Conservation (phyloP, 2,113 vertebrate species). For the Castor canadensis region DNA sequence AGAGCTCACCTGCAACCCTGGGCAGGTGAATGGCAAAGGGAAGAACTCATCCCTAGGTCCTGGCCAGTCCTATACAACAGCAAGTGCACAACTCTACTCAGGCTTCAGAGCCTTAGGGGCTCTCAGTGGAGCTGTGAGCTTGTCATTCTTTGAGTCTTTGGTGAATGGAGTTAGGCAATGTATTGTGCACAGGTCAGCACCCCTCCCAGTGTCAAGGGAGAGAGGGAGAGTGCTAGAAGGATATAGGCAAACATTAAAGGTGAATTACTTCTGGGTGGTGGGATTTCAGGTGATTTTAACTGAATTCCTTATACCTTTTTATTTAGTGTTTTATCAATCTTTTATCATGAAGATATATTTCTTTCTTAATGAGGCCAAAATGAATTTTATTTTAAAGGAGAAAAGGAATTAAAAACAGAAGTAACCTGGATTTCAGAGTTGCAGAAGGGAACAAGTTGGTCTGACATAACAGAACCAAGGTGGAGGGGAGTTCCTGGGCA, state of each 20-base stretch:
- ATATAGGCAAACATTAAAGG: accelerated
- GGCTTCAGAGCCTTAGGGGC: too few relatives aligned
- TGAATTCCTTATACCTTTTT: background rate
- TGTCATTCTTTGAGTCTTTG: too few relatives aligned
- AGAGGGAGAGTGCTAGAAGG: too few relatives aligned
- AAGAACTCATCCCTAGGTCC: too few relatives aligned
- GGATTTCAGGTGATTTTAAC: background rate
- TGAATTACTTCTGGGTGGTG: background rate
- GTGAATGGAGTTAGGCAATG: too few relatives aligned
- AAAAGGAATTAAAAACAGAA: slow-evolving; percentile 27
- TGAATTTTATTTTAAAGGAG: slow-evolving; percentile 5
- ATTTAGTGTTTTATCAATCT: background rate
- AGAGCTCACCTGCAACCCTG: too few relatives aligned
- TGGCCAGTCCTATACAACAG: too few relatives aligned
- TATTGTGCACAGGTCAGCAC: too few relatives aligned
- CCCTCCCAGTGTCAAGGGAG: too few relatives aligned
- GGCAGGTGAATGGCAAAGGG: too few relatives aligned
- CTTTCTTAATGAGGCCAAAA: background rate
- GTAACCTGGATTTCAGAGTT: background rate
- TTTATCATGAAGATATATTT: background rate
- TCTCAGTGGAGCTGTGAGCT: too few relatives aligned
- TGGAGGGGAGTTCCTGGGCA: background rate
- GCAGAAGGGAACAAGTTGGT: background rate
- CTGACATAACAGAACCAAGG: background rate
- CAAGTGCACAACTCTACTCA: too few relatives aligned